phyloP scores from a whole-genome alignment of 2,888 invertebrate genomes.

The Temnothorax rugatulus region DNA sequence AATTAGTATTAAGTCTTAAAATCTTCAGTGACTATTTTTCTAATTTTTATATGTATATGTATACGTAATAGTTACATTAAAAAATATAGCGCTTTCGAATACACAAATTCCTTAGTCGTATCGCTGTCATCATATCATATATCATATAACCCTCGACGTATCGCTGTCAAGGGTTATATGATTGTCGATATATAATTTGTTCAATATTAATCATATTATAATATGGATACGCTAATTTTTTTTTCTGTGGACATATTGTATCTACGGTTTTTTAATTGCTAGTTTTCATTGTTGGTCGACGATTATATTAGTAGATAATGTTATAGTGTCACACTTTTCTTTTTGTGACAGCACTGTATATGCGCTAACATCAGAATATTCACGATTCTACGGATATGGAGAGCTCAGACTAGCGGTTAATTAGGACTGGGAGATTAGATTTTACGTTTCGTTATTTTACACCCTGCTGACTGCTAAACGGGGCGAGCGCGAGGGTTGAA shows the following conservation, averaged over 20 bases:
- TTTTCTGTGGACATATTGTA: background rate
- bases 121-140: too few relatives aligned
- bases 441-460: slow-evolving; percentile 74
- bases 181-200: background rate
- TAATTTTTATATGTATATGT: background rate
- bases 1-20: background rate
- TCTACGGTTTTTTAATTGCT: background rate
- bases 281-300: background rate
- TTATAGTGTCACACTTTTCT: background rate
- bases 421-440: slow-evolving; percentile 73
- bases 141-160: too few relatives aligned
- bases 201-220: background rate
- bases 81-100: background rate
- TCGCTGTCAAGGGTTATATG: background rate
- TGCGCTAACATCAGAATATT: background rate
- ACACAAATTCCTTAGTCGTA: background rate
- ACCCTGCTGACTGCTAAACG: slow-evolving; percentile 55
- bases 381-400: background rate
- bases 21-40: background rate
- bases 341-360: background rate
- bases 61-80: background rate
- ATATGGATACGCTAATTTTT: background rate
- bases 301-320: slow-evolving; percentile 6
- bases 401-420: slow-evolving; percentile 68
- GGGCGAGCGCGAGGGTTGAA: slow-evolving; percentile 58